Conservation (phyloP, 37 sponge, comb jelly and placozoan species). For the Beroe forskalii region DNA sequence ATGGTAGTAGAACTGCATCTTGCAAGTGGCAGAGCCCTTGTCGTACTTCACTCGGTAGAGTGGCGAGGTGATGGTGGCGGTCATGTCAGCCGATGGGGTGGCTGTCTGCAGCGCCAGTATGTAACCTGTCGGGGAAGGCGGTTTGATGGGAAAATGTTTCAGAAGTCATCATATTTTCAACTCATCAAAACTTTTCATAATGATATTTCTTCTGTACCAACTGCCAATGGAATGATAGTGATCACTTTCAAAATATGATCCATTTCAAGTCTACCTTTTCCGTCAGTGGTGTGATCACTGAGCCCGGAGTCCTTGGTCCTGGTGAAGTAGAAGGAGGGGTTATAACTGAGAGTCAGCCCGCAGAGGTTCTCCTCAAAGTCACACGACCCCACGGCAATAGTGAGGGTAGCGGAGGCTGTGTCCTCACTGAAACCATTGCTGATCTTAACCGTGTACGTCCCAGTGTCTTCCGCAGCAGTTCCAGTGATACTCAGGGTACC, state of each 20-base stretch:
- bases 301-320: conserved; percentile 39
- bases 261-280: background rate
- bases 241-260: no score
- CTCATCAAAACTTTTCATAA: no score
- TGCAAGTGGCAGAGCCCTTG: conserved; percentile 12
- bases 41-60: conserved; percentile 43
- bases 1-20: conserved; percentile 63
- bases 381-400: conserved; percentile 44
- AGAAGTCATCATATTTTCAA: no score
- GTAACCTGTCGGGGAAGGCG: background rate
- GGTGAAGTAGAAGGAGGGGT: conserved; percentile 20
- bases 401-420: background rate
- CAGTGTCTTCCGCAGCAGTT: conserved; percentile 38
- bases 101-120: conserved; percentile 17
- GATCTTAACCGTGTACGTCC: conserved; percentile 53
- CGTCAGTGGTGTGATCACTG: conserved; percentile 11
- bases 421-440: conserved; percentile 52
- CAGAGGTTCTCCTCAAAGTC: conserved; percentile 63
- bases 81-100: background rate
- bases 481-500: background rate
- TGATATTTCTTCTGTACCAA: no score
- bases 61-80: conserved; percentile 36
- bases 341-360: background rate
- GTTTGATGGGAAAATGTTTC: no score
- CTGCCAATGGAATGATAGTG: no score